Conservation (phyloP, 1,140 invertebrate genomes). For the Drepana arcuata region DNA sequence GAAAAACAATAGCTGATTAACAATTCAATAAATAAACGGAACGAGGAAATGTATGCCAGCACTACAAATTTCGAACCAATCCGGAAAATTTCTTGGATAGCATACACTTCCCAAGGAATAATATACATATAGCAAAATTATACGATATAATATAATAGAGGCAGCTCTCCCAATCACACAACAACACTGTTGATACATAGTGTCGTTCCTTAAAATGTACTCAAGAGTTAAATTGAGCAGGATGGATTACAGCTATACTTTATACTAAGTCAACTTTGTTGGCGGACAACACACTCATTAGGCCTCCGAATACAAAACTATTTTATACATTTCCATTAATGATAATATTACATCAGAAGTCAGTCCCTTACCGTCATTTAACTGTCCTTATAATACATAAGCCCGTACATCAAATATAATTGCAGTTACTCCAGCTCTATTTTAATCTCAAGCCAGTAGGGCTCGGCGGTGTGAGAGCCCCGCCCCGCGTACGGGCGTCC, state of each 20-base stretch:
- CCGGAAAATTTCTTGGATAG: no score
- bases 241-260: constrained; percentile 55
- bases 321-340: constrained; percentile 64
- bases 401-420: constrained; percentile 53
- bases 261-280: constrained; percentile 65
- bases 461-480: constrained; percentile 7
- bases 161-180: constrained; percentile 24
- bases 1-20: no score
- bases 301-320: constrained; percentile 53
- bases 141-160: no score
- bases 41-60: no score
- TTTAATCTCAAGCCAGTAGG: constrained; percentile 66
- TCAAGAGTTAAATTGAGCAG: constrained; percentile 64
- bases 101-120: no score
- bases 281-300: constrained; percentile 47
- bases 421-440: constrained; percentile 54
- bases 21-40: no score
- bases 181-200: constrained; percentile 35
- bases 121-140: no score
- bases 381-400: constrained; percentile 64
- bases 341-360: constrained; percentile 64
- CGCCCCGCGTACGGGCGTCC: constrained; percentile 2
- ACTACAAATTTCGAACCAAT: no score
- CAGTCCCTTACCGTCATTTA: constrained; percentile 56
- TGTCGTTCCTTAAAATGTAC: constrained; percentile 49